Percentiles rank a stretch among this genome's conserved stretches.
phyloP scores from a whole-genome alignment of 35 echinoderm and acorn worm species.

The Lytechinus pictus region DNA sequence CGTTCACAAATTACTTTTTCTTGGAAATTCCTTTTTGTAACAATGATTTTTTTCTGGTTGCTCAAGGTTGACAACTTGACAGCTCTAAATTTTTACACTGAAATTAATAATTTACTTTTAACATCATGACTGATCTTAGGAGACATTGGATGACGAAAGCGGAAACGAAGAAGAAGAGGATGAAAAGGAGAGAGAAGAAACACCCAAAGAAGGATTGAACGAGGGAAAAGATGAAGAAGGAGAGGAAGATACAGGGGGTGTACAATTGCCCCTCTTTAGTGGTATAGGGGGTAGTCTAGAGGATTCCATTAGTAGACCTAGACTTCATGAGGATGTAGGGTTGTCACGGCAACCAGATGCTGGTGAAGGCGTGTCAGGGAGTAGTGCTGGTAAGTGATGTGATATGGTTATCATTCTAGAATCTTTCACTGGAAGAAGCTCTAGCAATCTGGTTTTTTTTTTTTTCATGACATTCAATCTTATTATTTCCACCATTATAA shows the following conservation, averaged over 20 bases:
- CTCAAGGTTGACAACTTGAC: too few species aligned
- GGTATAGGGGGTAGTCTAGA: slow-evolving; percentile 36
- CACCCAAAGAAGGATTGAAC: slow-evolving; percentile 32
- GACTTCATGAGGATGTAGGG: slow-evolving; percentile 25
- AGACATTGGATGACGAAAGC: slow-evolving; percentile 7
- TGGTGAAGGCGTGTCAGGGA: not conserved
- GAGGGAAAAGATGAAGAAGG: not conserved
- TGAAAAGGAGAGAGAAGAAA: slow-evolving; percentile 69
- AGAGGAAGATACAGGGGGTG: not conserved
- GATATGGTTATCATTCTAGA: too few species aligned
- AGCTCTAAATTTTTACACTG: too few species aligned
- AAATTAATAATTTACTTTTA: not conserved
- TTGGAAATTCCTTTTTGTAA: too few species aligned
- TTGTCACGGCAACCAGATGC: not conserved
- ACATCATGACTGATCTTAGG: not conserved
- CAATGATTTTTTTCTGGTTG: too few species aligned
- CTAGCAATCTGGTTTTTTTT: too few species aligned
- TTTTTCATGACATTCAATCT: too few species aligned
- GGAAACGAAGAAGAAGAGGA: not conserved
- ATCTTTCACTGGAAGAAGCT: too few species aligned
- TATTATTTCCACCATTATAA: too few species aligned
- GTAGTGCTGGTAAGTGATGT: not conserved
- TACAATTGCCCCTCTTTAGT: slow-evolving; percentile 56
- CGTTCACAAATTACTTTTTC: too few species aligned
- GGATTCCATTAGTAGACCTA: slow-evolving; percentile 14